Conservation (phyloP, 2,113 vertebrate species). For the Condylura cristata region DNA sequence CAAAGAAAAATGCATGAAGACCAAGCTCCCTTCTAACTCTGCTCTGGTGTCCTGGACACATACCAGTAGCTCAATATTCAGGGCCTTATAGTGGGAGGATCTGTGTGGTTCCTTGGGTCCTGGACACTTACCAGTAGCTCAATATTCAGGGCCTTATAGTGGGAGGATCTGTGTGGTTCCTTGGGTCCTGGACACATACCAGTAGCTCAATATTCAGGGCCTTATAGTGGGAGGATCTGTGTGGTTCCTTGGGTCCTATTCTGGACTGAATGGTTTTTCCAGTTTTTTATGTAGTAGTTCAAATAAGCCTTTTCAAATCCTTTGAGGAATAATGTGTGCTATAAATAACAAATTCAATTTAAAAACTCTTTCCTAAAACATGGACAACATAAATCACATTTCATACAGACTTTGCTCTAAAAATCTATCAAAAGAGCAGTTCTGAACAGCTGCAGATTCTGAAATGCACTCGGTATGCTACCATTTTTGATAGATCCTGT, state of each 20-base stretch:
- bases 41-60: neutral
- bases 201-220: accelerated
- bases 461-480: neutral
- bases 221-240: accelerated
- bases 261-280: neutral
- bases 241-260: neutral
- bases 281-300: neutral
- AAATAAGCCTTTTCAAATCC: neutral
- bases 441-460: constrained; percentile 44
- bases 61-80: no score
- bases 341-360: constrained; percentile 53
- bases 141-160: no score
- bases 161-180: no score
- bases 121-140: no score
- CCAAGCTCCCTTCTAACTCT: neutral
- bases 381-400: neutral
- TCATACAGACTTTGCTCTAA: constrained; percentile 28
- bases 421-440: neutral
- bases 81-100: no score
- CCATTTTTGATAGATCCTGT: neutral
- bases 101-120: no score
- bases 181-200: no score
- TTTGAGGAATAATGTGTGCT: constrained; percentile 14
- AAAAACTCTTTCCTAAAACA: constrained; percentile 55
- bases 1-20: neutral